Evolutionary conservation across 2,888 invertebrate genomes (phyloP), one percentile per base, ranked within the genome.

Genomic region (Amiota mariae): DNA sequence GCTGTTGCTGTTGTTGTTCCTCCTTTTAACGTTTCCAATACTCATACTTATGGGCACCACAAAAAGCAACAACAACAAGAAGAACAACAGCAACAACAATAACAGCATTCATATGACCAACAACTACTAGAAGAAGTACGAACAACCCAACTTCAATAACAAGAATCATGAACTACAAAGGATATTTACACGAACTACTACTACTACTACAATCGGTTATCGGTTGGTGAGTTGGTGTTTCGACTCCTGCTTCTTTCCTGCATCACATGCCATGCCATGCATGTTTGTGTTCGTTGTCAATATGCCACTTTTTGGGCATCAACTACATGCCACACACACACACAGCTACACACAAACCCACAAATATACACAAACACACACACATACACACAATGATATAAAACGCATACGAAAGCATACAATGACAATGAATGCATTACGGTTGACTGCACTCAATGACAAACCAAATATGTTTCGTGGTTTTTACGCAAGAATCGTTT

Each of bases 391-490:
- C 36, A 36, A 36, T 36, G 36, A 4, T 36, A 36, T 36, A 36
- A 36, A 36, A 36, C 36, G 36, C 36, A 36, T 36, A 36, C 36
- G 8, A 6, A 36, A 36, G 57, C 57, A 15, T 57, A 18, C 11
- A 12, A n/a, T 13, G 15, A 9, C 54, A 54, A 64, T 15, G 73
- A 54, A 64, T 15, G 73, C 77, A 76, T 73, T 79, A 73, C 74
- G 85, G 80, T 78, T 78, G 79, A 82, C 74, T 85, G 82, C 81
- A 78, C 79, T 84, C 82, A 86, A 84, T 85, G 83, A 85, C 85
- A 84, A 82, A 82, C 80, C 85, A 85, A 87, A 87, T 85, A 88
- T 87, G 85, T 85, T 87, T 87, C 83, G 87, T 88, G 88, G 88
- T 85, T 87, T 85, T 85, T 82, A 79, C 82, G 79, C 84, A 78